Conservation (phyloP, 2,113 vertebrate genomes). For the Melanocharis versteri region DNA sequence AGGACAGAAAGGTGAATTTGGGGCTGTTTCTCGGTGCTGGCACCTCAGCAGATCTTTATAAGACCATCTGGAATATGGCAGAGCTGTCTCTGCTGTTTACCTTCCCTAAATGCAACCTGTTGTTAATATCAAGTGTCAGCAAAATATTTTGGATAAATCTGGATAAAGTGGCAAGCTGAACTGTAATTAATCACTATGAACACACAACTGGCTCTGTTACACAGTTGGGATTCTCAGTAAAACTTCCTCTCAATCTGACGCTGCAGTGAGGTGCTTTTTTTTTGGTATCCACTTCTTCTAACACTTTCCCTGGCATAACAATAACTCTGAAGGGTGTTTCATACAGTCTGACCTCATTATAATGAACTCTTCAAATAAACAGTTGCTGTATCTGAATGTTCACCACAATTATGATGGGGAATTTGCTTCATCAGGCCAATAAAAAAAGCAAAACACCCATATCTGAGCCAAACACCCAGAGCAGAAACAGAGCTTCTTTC, state of each 20-base stretch:
- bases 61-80: not conserved
- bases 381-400: not conserved
- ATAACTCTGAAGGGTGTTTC: not conserved
- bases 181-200: not conserved
- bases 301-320: not conserved
- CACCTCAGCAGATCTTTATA: fast-evolving
- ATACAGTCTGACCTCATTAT: not conserved
- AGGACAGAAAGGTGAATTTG: not conserved
- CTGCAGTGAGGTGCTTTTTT: not conserved
- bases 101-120: not conserved
- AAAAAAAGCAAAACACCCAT: not conserved
- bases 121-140: not conserved
- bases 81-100: not conserved
- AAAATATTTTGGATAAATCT: not conserved
- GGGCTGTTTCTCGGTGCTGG: not conserved
- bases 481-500: not conserved
- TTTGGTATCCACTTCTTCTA: not conserved
- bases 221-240: not conserved
- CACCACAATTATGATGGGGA: not conserved
- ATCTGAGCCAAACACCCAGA: not conserved
- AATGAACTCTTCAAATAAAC: not conserved
- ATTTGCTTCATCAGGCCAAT: not conserved
- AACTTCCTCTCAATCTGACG: not conserved
- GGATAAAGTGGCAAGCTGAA: not conserved
- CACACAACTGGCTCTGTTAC: not conserved